phyloP scores from a whole-genome alignment of 2,888 invertebrate species.

The Crossocerus cetratus region DNA sequence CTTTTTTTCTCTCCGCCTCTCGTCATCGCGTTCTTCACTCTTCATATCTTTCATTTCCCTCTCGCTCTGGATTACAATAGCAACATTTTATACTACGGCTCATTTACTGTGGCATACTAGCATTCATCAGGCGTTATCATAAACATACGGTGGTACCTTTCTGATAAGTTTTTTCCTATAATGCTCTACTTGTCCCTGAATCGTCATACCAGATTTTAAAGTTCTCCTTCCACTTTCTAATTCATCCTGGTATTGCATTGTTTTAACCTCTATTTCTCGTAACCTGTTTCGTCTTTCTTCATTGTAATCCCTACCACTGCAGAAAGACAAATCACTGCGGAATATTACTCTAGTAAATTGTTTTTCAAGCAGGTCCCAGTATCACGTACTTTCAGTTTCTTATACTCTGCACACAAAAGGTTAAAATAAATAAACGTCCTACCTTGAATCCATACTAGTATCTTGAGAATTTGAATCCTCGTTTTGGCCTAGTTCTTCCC shows the following conservation, averaged over 20 bases:
- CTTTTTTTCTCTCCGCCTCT: slow-evolving; percentile 71
- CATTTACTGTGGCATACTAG: not conserved
- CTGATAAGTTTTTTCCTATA: slow-evolving; percentile 92
- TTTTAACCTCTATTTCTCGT: slow-evolving; percentile 96
- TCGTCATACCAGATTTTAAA: slow-evolving; percentile 85
- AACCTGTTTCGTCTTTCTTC: slow-evolving; percentile 86
- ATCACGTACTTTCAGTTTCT: not conserved
- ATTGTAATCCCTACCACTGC: slow-evolving; percentile 79
- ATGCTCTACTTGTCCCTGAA: slow-evolving; percentile 92
- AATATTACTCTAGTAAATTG: slow-evolving; percentile 5
- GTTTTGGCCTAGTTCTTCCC: slow-evolving; percentile 86
- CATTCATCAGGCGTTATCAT: slow-evolving; percentile 2
- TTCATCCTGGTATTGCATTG: slow-evolving; percentile 97
- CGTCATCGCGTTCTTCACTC: slow-evolving; percentile 73
- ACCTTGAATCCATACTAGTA: slow-evolving; percentile 77
- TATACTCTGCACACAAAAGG: not conserved
- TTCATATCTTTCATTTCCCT: slow-evolving; percentile 74
- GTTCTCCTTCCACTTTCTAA: slow-evolving; percentile 90
- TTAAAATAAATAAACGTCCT: slow-evolving; percentile 3
- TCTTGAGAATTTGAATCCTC: slow-evolving; percentile 76
- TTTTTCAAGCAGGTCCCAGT: not conserved
- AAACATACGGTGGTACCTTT: slow-evolving; percentile 80
- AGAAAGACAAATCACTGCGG: slow-evolving; percentile 12
- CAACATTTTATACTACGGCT: not conserved
- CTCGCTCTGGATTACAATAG: slow-evolving; percentile 67